phyloP scores from a whole-genome alignment of 2,888 invertebrate genomes.

The Marronus borbonicus region DNA sequence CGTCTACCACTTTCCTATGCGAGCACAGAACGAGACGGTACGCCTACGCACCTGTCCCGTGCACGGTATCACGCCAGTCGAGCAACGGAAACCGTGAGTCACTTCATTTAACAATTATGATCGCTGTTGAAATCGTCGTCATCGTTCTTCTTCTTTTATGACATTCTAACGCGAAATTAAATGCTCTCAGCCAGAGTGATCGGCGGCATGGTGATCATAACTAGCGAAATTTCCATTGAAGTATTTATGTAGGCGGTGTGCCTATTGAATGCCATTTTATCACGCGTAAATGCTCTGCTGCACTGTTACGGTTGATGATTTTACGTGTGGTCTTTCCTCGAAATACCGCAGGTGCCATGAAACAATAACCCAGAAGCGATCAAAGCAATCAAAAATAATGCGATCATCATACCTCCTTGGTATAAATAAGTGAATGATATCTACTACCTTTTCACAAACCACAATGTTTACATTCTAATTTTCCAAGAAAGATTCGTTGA shows the following conservation, averaged over 20 bases:
- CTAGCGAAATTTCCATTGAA: background rate
- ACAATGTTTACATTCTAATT: too few species aligned
- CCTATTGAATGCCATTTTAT: too few species aligned
- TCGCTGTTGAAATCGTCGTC: background rate
- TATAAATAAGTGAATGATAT: too few species aligned
- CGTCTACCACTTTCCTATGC: slow-evolving; percentile 10
- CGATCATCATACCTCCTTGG: too few species aligned
- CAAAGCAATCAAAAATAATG: too few species aligned
- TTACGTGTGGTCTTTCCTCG: too few species aligned
- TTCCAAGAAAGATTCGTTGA: too few species aligned
- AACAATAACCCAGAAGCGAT: too few species aligned
- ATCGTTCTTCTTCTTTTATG: background rate
- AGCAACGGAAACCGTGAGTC: slow-evolving; percentile 13
- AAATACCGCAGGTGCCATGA: too few species aligned
- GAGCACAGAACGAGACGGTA: background rate
- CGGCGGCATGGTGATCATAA: background rate
- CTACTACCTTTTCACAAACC: too few species aligned
- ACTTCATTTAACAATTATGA: slow-evolving; percentile 20
- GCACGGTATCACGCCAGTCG: background rate
- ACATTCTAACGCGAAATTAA: slow-evolving; percentile 3
- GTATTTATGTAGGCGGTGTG: background rate
- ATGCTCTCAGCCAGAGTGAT: background rate
- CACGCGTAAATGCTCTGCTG: too few species aligned
- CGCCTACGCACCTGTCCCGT: slow-evolving; percentile 39
- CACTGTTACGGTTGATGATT: too few species aligned